Evolutionary conservation across 2,113 vertebrate genomes (phyloP), one percentile per base, ranked within the genome.

Genomic region (Panthera leo): DNA sequence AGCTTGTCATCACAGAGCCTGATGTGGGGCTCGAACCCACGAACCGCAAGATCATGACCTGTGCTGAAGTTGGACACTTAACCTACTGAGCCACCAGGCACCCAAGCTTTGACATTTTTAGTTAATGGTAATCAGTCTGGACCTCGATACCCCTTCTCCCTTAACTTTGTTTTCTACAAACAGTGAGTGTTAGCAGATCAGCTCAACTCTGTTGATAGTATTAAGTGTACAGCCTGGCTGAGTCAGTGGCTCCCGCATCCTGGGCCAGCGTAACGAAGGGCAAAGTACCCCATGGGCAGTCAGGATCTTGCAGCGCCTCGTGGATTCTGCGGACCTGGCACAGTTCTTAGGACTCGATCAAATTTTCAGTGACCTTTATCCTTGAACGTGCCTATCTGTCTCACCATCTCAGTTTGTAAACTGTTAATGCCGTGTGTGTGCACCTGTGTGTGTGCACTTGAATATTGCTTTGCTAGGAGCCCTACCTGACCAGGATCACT

Each of bases 211-310:
- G 3, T 7, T 7, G 1, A 8, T 11, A 13, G 29, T 3, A 7
- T 18, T 10, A 51, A 19, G 45, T 19, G 0, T 6, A 19, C 9
- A 3, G 48, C 21, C 12, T 29, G 78, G 16, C 23, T 29, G 48
- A 4, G 27, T 19, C 2, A 5, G 61, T 4, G 39, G 51, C 2
- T 73, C 0, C 0, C 51, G 21, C 61, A 12, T 18, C 68, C n/a
- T 4, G 36, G 23, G 42, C 12, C 42, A 9, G 0, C 0, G 1
- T 2, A 10, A 58, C 1, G 16, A 45, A 53, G n/a, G 88, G 21
- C 12, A 9, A 27, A 31, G 19, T 4, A 0, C n/a, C 13, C 67
- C 18, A 0, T 0, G 5, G 42, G 15, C 2, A 4, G 15, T 9
- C 53, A 7, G 73, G 71, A 21, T 16, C 48, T 27, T 4, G 3